phyloP scores from a whole-genome alignment of 1,140 invertebrate genomes.

The Plodia interpunctella region DNA sequence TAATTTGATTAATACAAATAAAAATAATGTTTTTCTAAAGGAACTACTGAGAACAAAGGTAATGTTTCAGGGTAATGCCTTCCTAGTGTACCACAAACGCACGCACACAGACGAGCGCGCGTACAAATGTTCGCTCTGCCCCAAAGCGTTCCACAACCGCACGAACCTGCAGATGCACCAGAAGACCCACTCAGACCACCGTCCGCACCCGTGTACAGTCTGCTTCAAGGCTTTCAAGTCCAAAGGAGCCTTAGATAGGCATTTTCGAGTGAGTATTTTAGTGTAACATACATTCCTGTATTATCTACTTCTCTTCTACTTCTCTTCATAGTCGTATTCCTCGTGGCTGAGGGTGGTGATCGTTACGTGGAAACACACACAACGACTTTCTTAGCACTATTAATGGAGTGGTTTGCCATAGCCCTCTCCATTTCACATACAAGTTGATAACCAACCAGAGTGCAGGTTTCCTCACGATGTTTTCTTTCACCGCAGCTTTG shows the following conservation, averaged over 20 bases:
- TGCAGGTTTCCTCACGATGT: no score
- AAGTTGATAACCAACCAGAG: no score
- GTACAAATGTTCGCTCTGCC: conserved; percentile 73
- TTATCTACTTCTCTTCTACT: neutral
- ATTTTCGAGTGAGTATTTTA: conserved; percentile 45
- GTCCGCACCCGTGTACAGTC: conserved; percentile 50
- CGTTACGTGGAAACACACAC: no score
- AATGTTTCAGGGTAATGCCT: conserved; percentile 53
- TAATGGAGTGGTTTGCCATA: no score
- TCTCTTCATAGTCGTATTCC: neutral
- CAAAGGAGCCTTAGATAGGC: conserved; percentile 55
- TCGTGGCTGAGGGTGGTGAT: no score
- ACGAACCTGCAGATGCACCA: conserved; percentile 73
- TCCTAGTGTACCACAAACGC: conserved; percentile 73
- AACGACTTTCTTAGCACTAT: no score
- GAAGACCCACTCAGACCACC: conserved; percentile 65
- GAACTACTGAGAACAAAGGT: no score
- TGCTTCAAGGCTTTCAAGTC: conserved; percentile 62
- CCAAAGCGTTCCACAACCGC: conserved; percentile 75
- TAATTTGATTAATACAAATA: no score
- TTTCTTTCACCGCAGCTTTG: no score
- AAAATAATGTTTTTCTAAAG: no score
- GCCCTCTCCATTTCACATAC: no score
- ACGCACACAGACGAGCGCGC: conserved; percentile 77
- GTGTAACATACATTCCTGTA: neutral